A percentile compares a stretch with the other conserved stretches of the same genome.
These are phyloP conservation scores for Hypolimnas misippus DNA, from an alignment of 2,888 invertebrate species.

Conservation along the genomic window DNA sequence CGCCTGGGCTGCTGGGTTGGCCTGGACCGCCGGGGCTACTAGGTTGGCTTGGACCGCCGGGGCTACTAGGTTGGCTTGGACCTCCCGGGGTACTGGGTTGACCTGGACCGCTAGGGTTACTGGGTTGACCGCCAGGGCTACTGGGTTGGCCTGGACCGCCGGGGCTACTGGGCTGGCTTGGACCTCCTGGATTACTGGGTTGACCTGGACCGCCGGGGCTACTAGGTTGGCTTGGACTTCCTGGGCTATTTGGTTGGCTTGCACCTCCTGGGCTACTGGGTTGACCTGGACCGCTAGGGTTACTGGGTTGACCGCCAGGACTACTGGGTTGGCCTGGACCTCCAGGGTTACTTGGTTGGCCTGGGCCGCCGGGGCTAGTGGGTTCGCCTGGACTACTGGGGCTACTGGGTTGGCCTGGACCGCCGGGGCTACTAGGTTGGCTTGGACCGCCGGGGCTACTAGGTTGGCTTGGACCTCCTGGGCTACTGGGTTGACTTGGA, in stretches of 20 bases:
- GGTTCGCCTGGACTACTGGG: too few species aligned
- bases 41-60: neutral
- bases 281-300: neutral
- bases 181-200: neutral
- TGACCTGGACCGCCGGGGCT: neutral
- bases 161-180: neutral
- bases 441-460: too few species aligned
- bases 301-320: too few species aligned
- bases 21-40: constrained; percentile 1
- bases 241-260: neutral
- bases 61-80: neutral
- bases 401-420: too few species aligned
- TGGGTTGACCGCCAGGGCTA: neutral
- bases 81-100: neutral
- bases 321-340: too few species aligned
- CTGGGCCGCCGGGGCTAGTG: too few species aligned
- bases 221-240: neutral
- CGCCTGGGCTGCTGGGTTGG: neutral
- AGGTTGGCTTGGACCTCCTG: too few species aligned
- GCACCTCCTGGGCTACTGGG: neutral
- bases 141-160: neutral
- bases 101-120: neutral
- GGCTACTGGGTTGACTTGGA: too few species aligned
- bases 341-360: too few species aligned
- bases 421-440: too few species aligned